A percentile compares a stretch with the other conserved stretches of the same genome.
phyloP scores from a whole-genome alignment of 2,113 vertebrate species.

The Ursus arctos region DNA sequence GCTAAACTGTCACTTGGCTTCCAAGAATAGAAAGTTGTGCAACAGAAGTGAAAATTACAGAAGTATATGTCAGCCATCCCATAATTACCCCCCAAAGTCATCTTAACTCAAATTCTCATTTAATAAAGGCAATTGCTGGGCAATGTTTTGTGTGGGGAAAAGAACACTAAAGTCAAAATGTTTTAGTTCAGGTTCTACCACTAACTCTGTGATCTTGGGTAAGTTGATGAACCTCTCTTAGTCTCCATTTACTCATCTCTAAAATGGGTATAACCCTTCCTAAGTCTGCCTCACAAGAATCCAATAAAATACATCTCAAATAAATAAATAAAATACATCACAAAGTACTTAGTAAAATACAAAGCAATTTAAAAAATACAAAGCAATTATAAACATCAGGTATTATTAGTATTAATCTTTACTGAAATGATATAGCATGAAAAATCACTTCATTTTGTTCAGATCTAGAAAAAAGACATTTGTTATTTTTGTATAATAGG shows the following conservation, averaged over 20 bases:
- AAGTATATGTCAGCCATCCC: neutral
- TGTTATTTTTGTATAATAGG: neutral
- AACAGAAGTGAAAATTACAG: neutral
- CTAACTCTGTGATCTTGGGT: neutral
- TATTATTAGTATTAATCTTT: neutral
- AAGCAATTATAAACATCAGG: neutral
- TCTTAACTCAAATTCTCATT: conserved; percentile 25
- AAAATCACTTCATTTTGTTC: conserved; percentile 2
- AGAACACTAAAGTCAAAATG: conserved; percentile 20
- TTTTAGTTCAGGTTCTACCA: conserved; percentile 24
- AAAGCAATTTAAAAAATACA: neutral
- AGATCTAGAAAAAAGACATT: neutral
- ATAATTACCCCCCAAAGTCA: conserved; percentile 33
- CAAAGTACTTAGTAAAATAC: neutral
- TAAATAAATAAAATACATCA: neutral
- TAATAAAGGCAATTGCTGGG: conserved; percentile 42
- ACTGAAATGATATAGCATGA: neutral
- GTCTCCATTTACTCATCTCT: neutral
- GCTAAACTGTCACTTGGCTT: neutral
- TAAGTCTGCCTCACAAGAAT: neutral
- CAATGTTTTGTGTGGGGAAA: neutral
- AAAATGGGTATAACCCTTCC: neutral
- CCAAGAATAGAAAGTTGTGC: neutral
- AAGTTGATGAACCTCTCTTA: neutral
- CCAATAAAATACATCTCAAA: conserved; percentile 11